A percentile compares a stretch with the other conserved stretches of the same genome.
phyloP scores from a whole-genome alignment of 2,113 vertebrate genomes.

The Dipodomys stephensi region DNA sequence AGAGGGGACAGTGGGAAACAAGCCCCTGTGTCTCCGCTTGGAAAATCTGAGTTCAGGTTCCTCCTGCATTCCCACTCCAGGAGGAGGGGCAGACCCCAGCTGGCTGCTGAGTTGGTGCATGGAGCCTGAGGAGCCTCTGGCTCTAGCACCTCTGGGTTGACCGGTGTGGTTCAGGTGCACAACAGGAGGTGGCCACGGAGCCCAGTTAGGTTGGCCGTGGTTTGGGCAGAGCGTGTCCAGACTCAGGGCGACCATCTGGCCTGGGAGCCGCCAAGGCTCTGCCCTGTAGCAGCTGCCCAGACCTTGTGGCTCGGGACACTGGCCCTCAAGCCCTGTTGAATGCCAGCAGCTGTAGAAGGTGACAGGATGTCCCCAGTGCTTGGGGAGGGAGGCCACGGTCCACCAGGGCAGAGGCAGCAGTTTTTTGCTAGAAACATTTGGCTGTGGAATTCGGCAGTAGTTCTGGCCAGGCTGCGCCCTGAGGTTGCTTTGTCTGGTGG shows the following conservation, averaged over 20 bases:
- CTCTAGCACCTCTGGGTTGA: background rate
- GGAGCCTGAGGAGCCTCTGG: fast-evolving
- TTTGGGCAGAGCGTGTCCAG: background rate
- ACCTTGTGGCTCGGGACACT: background rate
- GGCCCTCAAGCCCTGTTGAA: background rate
- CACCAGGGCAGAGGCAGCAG: background rate
- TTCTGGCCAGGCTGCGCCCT: background rate
- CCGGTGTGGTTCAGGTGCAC: background rate
- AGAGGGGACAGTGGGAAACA: too few relatives aligned
- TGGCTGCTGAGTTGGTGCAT: background rate
- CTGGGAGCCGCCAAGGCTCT: background rate
- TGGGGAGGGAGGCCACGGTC: fast-evolving
- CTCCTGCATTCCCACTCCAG: fast-evolving
- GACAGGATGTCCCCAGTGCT: background rate
- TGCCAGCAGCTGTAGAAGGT: constrained; percentile 31
- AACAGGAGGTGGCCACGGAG: background rate
- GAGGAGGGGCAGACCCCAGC: background rate
- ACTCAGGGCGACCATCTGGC: constrained; percentile 35
- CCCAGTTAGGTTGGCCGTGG: background rate
- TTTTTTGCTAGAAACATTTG: constrained; percentile 38
- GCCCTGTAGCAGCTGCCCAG: constrained; percentile 37
- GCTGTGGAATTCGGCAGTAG: fast-evolving
- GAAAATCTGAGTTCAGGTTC: too few relatives aligned
- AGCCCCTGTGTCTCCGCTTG: too few relatives aligned
- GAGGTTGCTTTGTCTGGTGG: background rate